Conservation (phyloP, 2,113 vertebrate species). For the Sorex fumeus region DNA sequence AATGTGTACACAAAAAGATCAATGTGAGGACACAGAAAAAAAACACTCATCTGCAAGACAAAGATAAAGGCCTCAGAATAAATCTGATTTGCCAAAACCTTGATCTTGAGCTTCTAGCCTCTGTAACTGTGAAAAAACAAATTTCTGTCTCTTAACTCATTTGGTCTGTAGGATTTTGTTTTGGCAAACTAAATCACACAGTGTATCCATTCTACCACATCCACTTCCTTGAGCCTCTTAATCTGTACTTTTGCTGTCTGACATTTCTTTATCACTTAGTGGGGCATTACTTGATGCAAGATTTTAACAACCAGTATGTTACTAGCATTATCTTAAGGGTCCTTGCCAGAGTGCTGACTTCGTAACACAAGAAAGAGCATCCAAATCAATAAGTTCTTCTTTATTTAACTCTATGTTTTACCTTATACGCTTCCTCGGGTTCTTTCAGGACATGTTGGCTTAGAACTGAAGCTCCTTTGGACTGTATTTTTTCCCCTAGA, state of each 20-base stretch:
- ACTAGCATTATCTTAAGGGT: not conserved
- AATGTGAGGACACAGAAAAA: not conserved
- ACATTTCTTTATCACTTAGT: not conserved
- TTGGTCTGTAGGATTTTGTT: not conserved
- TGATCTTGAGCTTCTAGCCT: not conserved
- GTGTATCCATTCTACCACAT: not conserved
- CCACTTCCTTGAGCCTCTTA: not conserved
- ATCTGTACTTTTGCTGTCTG: not conserved
- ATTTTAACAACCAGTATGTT: not conserved
- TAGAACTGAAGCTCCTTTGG: not conserved
- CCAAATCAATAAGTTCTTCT: not conserved
- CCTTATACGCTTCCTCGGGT: not conserved
- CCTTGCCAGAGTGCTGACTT: not conserved
- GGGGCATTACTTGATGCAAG: not conserved
- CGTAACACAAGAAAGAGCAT: not conserved
- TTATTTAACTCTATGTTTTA: constrained; percentile 6
- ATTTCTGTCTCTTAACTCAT: not conserved
- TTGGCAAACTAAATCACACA: not conserved
- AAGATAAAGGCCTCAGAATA: not conserved
- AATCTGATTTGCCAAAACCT: not conserved
- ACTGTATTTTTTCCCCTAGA: not conserved
- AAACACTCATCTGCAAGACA: not conserved
- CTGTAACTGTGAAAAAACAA: not conserved
- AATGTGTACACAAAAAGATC: not conserved
- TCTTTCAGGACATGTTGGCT: not conserved